Evolutionary conservation across 2,888 invertebrate species (phyloP).

Genomic region (Brachylomia viminalis): DNA sequence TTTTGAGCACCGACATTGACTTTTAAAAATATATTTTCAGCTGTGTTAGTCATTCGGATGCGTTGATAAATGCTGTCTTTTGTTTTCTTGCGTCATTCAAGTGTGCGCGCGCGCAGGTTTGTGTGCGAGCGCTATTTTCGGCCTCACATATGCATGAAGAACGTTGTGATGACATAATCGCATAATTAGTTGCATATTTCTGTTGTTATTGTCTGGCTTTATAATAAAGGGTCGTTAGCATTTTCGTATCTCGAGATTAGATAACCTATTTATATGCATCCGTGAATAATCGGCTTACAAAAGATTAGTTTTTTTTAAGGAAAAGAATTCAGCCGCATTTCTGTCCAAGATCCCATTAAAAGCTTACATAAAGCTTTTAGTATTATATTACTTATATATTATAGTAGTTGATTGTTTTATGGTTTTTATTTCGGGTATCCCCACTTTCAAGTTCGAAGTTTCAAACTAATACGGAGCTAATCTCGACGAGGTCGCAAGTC

Average conservation of each 20-base stretch:
- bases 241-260: constrained; percentile 48
- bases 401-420: background rate
- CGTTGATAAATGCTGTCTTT: constrained; percentile 56
- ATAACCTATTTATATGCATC: constrained; percentile 21
- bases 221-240: constrained; percentile 40
- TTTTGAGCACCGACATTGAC: constrained; percentile 57
- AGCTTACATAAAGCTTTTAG: too few relatives aligned
- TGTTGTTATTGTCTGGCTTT: constrained; percentile 45
- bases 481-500: background rate
- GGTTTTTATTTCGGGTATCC: background rate
- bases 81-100: constrained; percentile 60
- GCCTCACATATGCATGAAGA: constrained; percentile 43
- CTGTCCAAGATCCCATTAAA: background rate
- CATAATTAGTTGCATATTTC: constrained; percentile 58
- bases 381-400: too few relatives aligned
- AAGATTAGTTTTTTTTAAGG: background rate
- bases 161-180: constrained; percentile 56
- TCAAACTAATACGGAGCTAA: background rate
- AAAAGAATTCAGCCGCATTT: background rate
- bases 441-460: background rate
- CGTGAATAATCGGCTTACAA: constrained; percentile 26
- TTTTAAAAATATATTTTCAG: constrained; percentile 55
- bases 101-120: constrained; percentile 27
- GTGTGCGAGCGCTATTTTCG: constrained; percentile 55
- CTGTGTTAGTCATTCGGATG: constrained; percentile 50